phyloP scores from a whole-genome alignment of 2,113 vertebrate species.

The Myrmecobius fasciatus region DNA sequence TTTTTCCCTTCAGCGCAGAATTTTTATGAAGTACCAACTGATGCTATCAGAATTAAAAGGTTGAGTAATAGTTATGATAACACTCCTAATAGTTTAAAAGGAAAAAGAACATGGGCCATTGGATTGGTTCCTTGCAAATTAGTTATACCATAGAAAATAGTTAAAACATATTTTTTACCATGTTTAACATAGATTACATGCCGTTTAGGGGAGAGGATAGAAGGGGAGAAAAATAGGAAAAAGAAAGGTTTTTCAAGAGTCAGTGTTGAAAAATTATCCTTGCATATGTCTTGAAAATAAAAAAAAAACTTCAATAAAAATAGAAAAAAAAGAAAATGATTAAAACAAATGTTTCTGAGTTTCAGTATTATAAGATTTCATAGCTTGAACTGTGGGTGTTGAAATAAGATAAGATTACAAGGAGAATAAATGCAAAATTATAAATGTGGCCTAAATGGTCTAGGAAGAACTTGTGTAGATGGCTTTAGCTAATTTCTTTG shows the following conservation, averaged over 20 bases:
- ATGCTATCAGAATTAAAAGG: background rate
- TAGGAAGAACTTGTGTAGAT: conserved; percentile 1
- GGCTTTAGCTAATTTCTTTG: background rate
- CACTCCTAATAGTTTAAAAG: conserved; percentile 35
- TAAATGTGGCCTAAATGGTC: background rate
- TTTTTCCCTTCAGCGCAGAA: background rate
- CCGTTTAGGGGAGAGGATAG: too few relatives aligned
- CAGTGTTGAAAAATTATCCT: too few relatives aligned
- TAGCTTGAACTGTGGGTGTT: background rate
- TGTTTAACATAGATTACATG: too few relatives aligned
- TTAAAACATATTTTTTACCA: background rate
- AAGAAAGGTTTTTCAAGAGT: too few relatives aligned
- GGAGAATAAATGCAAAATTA: conserved; percentile 15
- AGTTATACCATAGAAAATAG: background rate
- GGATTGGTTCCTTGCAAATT: conserved; percentile 11
- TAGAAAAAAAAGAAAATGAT: background rate
- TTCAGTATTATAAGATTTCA: background rate
- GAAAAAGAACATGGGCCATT: conserved; percentile 1
- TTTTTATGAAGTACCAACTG: background rate
- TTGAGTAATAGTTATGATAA: background rate
- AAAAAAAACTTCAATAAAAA: too few relatives aligned
- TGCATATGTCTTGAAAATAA: too few relatives aligned
- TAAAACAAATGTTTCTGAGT: background rate
- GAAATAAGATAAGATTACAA: background rate
- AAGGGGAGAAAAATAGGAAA: too few relatives aligned